A percentile compares a stretch with the other conserved stretches of the same genome.
Evolutionary conservation across 2,888 invertebrate species (phyloP).

Genomic region (Agrilus mali): DNA sequence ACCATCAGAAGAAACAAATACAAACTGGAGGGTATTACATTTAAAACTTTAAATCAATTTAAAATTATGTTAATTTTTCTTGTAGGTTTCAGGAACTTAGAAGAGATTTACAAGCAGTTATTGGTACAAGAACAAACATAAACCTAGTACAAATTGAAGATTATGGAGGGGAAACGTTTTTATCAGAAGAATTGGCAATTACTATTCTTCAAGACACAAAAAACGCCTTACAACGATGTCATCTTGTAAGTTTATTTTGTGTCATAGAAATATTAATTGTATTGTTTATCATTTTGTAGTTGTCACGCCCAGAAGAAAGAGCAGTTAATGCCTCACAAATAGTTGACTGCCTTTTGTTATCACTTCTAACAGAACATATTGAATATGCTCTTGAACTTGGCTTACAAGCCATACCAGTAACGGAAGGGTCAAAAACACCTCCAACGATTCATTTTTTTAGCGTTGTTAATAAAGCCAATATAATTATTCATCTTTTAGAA

Average conservation of each 20-base stretch:
- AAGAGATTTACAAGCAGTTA: conserved; percentile 85
- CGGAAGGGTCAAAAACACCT: conserved; percentile 66
- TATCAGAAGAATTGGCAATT: conserved; percentile 89
- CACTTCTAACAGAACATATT: conserved; percentile 81
- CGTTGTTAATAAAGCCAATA: conserved; percentile 84
- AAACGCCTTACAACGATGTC: conserved; percentile 79
- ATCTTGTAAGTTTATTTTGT: conserved; percentile 43
- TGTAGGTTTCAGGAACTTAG: conserved; percentile 78
- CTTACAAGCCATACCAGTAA: conserved; percentile 75
- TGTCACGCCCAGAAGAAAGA: conserved; percentile 68
- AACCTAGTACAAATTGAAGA: conserved; percentile 92
- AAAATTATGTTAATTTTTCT: background rate
- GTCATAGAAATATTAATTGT: background rate
- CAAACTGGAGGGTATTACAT: conserved; percentile 64
- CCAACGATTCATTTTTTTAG: conserved; percentile 90
- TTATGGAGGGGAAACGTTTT: conserved; percentile 92
- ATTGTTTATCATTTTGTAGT: conserved; percentile 30
- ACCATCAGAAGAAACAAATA: conserved; percentile 88
- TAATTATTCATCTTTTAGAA: conserved; percentile 84
- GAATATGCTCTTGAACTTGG: conserved; percentile 94
- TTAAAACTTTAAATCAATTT: conserved; percentile 1
- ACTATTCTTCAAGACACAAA: conserved; percentile 83
- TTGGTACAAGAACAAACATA: conserved; percentile 82
- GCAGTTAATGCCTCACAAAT: conserved; percentile 67
- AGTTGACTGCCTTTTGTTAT: conserved; percentile 72